Base-by-base conservation (phyloP, 2,888 invertebrate species). In the Oasisia sp. region DNA sequence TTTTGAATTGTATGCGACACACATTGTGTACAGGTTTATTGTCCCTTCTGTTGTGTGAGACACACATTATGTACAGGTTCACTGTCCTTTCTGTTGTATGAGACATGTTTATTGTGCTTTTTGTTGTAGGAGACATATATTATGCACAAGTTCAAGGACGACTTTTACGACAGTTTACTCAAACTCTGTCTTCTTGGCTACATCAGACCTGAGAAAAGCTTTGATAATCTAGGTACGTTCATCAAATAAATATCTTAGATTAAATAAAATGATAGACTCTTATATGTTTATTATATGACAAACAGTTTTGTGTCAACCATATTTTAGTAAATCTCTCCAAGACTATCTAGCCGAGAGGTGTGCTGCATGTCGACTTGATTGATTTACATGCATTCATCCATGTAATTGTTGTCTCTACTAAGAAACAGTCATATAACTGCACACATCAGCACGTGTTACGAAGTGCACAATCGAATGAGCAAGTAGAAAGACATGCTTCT, bases 111-210 rank as follows among this genome's bases (percentile, higher is more conserved):
- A n/a, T n/a, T n/a, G n/a, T n/a, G n/a, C n/a, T 9, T 90, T 89
- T 32, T 56, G 32, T 91, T 74, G 32, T 96, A 98, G 98, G 99
- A 99, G 97, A 98, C 99, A 0, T 99, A 99, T 95, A 97, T 99
- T 91, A 97, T 99, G 94, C 98, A 99, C 95, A 97, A 97, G 93
- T 99, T 98, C 95, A 97, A 97, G 50, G 95, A 97, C 90, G 99
- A 99, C 96, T 98, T 99, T 95, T 99, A 99, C 96, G 99, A 98
- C 0, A 97, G 97, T 91, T 96, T 97, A 93, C 96, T 99, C 93
- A 98, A 98, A 97, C 97, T 98, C 1, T 97, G 97, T 93, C 97
- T 99, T 93, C 96, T 98, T 92, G 99, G 98, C 32, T 99, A 98
- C 96, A 97, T 99, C 93, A 97, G 99, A 94, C 97, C 98, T 0